Conservation (phyloP, 1,140 invertebrate species). For the Cheumatopsyche charites region DNA sequence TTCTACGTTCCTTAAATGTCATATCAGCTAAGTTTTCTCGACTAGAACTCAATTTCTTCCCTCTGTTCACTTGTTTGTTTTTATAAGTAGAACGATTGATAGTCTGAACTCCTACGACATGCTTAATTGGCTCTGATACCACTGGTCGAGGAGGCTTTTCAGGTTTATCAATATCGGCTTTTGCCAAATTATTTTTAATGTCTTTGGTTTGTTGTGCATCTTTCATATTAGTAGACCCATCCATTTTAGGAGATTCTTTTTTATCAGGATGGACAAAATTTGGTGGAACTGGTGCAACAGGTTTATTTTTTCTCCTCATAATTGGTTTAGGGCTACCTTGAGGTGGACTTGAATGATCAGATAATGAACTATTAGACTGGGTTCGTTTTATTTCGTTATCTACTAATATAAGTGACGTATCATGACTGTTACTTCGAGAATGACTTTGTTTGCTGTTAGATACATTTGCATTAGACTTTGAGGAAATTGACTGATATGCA, state of each 20-base stretch:
- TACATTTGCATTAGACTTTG: not conserved
- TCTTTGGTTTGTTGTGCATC: conserved; percentile 48
- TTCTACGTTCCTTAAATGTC: conserved; percentile 50
- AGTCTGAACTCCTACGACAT: conserved; percentile 59
- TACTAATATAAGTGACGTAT: conserved; percentile 60
- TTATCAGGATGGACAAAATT: conserved; percentile 59
- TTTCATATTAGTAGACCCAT: conserved; percentile 23
- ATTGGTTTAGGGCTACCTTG: conserved; percentile 76
- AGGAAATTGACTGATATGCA: conserved; percentile 11
- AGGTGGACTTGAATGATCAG: conserved; percentile 68
- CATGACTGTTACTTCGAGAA: conserved; percentile 62
- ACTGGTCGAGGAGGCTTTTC: conserved; percentile 66
- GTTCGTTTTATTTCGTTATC: conserved; percentile 67
- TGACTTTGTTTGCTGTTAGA: conserved; percentile 50
- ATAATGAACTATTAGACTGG: conserved; percentile 71
- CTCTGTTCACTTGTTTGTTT: conserved; percentile 54
- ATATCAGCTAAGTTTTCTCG: conserved; percentile 56
- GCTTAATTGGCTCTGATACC: conserved; percentile 56
- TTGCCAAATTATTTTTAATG: conserved; percentile 51
- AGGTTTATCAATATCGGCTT: conserved; percentile 54
- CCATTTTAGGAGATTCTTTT: conserved; percentile 49
- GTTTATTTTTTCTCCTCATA: conserved; percentile 72
- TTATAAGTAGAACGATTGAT: conserved; percentile 60
- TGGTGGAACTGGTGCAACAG: conserved; percentile 69
- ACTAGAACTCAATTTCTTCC: conserved; percentile 51